These are phyloP conservation scores for Pachyuromys duprasi DNA, from an alignment of 2,797 vertebrate species.

Conservation along the genomic window DNA sequence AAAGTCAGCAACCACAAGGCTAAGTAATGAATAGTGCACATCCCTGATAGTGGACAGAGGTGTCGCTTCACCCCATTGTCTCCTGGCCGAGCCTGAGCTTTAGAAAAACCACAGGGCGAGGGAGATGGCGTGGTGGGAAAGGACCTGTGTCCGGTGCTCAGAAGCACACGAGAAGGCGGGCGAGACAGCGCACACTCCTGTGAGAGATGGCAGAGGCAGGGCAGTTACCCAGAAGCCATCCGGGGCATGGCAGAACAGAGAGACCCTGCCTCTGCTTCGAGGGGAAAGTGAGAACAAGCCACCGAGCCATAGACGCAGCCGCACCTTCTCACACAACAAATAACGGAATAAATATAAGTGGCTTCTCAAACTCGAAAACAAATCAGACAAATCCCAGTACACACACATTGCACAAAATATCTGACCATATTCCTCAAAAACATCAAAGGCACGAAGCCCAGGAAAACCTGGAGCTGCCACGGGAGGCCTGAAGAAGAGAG, in stretches of 20 bases:
- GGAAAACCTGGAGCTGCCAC: neutral
- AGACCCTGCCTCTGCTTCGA: neutral
- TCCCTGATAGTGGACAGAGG: neutral
- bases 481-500: neutral
- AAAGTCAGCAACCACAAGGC: neutral
- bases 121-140: neutral
- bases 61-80: neutral
- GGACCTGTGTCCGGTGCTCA: neutral
- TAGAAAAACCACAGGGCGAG: neutral
- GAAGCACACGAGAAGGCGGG: neutral
- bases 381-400: neutral
- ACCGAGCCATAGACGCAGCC: too few species aligned
- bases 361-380: too few species aligned
- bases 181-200: neutral
- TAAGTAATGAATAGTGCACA: neutral
- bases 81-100: neutral
- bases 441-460: neutral
- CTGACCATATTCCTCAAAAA: neutral
- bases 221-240: neutral
- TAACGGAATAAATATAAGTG: neutral
- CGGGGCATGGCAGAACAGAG: too few species aligned
- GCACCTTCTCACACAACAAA: neutral
- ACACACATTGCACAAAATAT: neutral
- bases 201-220: neutral
- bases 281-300: neutral